Conservation (phyloP, 2,888 invertebrate species). For the Cepaea hortensis region DNA sequence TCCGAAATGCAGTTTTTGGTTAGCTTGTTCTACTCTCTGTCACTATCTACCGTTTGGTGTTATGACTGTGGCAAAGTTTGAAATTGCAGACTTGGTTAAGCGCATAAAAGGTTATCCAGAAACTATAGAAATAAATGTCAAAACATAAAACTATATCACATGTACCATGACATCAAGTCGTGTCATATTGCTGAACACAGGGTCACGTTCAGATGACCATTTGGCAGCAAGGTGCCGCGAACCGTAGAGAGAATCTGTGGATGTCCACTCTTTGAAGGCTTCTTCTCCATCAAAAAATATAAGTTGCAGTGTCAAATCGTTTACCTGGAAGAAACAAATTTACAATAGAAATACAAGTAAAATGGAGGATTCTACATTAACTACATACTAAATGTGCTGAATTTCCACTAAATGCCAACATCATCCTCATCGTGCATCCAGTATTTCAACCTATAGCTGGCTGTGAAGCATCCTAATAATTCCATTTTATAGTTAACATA, state of each 20-base stretch:
- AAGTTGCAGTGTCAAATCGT: constrained; percentile 76
- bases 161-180: constrained; percentile 14
- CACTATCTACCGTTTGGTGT: too few species aligned
- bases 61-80: too few species aligned
- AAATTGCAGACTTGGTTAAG: too few species aligned
- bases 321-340: constrained; percentile 54
- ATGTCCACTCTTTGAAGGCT: constrained; percentile 92
- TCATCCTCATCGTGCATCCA: too few species aligned
- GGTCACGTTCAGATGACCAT: constrained; percentile 53
- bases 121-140: not conserved
- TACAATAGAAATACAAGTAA: not conserved
- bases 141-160: not conserved
- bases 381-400: too few species aligned
- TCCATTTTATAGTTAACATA: too few species aligned
- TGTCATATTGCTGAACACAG: not conserved
- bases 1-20: too few species aligned
- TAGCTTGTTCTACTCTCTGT: too few species aligned
- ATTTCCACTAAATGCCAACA: too few species aligned
- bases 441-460: too few species aligned
- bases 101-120: not conserved
- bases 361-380: not conserved
- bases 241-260: constrained; percentile 94
- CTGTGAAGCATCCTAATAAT: too few species aligned
- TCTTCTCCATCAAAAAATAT: constrained; percentile 99
- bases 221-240: constrained; percentile 88